These are phyloP conservation scores for Amphipoea oculea DNA, from an alignment of 2,888 invertebrate species.

Conservation along the genomic window DNA sequence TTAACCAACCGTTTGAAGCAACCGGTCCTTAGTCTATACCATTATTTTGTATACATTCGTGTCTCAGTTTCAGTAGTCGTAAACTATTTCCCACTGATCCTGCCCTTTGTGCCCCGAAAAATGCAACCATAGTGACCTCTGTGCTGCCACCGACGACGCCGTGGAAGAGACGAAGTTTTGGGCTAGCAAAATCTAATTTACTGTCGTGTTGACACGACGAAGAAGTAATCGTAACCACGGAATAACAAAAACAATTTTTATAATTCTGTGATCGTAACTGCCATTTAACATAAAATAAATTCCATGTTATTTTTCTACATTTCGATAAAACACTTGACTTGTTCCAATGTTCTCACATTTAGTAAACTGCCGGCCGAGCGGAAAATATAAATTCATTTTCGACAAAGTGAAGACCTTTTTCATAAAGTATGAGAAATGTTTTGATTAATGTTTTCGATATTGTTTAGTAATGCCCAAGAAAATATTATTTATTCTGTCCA, in stretches of 20 bases:
- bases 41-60: neutral
- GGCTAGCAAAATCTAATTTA: neutral
- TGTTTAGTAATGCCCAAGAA: slow-evolving; percentile 9
- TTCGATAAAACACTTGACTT: neutral
- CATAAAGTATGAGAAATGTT: slow-evolving; percentile 11
- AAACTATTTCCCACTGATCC: neutral
- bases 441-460: slow-evolving; percentile 28
- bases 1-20: neutral
- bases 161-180: neutral
- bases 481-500: slow-evolving; percentile 14
- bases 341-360: slow-evolving; percentile 9
- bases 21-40: neutral
- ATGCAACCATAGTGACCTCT: neutral
- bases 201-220: neutral
- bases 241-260: neutral
- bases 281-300: neutral
- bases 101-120: neutral
- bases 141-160: neutral
- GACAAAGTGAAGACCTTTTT: slow-evolving; percentile 27
- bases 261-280: neutral
- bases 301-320: neutral
- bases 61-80: neutral
- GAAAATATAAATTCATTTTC: slow-evolving; percentile 45
- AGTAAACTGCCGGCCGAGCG: slow-evolving; percentile 8
- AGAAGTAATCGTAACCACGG: neutral